Base-by-base conservation (phyloP, 2,113 vertebrate genomes). In the Percopsis transmontana region DNA sequence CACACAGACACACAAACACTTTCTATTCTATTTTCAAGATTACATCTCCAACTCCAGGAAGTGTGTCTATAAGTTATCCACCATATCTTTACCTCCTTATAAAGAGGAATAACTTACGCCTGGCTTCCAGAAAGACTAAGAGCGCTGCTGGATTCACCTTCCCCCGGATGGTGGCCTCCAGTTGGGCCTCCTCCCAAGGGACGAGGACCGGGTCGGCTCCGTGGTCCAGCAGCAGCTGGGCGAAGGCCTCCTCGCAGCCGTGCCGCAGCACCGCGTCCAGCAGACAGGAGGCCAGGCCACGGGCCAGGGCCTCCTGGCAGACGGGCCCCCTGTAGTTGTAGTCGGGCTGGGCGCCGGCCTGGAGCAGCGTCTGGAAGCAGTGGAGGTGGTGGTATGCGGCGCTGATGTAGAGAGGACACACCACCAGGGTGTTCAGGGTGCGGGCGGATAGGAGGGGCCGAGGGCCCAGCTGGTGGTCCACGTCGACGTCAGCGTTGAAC, bases 371-470 rank as follows among this genome's bases (percentile, higher is more conserved):
- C 42, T 70, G 84, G 89, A 98, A 98, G 83, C 96, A 97, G 62
- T 90, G 91, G 2, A 98, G 93, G 88, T 96, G 94, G 88, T 97
- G 95, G 75, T 98, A 98, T 83, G 95, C 95, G 0, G 96, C 95
- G 0, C 95, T 96, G 87, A 98, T 97, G 84, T 97, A 98, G 8
- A 98, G 81, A 0, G 97, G 96, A 58, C 96, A 98, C 83, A 96
- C 94, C 72, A 96, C 95, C 82, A 98, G 74, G 0, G 95, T 96
- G 70, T 94, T 95, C 62, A 98, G 94, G 10, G 91, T 91, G n/a
- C 94, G 91, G 1, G 90, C 91, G 1, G 92, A 91, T 1, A 91
- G 85, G 4, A 91, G 89, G 10, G 87, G 70, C 1, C 92, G 91
- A 0, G 92, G 85, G 0, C 93, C 67, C 54, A 93, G 73, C 79